Conservation (phyloP, 2,888 invertebrate species). For the Homarus gammarus region DNA sequence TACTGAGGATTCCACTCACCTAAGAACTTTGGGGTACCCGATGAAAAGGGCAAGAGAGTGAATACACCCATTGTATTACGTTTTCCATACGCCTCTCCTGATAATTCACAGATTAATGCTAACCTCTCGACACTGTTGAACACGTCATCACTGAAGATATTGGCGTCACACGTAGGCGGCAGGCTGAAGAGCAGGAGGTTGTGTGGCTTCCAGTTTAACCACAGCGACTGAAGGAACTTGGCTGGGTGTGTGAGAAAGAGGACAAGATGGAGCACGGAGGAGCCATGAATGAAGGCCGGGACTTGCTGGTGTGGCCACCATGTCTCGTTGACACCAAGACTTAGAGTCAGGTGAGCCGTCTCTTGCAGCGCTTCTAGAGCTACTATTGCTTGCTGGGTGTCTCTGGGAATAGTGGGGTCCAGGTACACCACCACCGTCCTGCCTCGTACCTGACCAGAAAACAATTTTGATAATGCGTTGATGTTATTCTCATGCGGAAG, state of each 20-base stretch:
- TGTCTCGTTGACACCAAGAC: background rate
- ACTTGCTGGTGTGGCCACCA: background rate
- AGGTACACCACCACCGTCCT: constrained; percentile 16
- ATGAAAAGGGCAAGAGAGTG: constrained; percentile 38
- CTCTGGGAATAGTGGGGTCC: constrained; percentile 19
- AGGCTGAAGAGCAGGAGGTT: constrained; percentile 38
- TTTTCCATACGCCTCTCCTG: background rate
- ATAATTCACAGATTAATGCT: background rate
- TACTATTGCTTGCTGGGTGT: constrained; percentile 12
- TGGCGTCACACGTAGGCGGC: background rate
- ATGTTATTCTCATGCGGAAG: no score
- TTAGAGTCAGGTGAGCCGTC: constrained; percentile 33
- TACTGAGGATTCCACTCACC: constrained; percentile 15
- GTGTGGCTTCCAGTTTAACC: constrained; percentile 36
- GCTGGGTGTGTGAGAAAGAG: constrained; percentile 24
- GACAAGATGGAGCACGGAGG: constrained; percentile 30
- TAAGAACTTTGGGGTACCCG: background rate
- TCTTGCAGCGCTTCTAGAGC: constrained; percentile 14
- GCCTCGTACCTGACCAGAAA: no score
- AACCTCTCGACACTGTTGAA: constrained; percentile 29
- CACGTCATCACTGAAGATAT: constrained; percentile 14
- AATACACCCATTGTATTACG: constrained; percentile 18
- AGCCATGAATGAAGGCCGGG: background rate
- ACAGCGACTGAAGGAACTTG: constrained; percentile 25
- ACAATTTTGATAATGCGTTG: no score